A percentile compares a stretch with the other conserved stretches of the same genome.
These are phyloP conservation scores for Scrobipalpa costella DNA, from an alignment of 2,888 invertebrate genomes.

Conservation along the genomic window DNA sequence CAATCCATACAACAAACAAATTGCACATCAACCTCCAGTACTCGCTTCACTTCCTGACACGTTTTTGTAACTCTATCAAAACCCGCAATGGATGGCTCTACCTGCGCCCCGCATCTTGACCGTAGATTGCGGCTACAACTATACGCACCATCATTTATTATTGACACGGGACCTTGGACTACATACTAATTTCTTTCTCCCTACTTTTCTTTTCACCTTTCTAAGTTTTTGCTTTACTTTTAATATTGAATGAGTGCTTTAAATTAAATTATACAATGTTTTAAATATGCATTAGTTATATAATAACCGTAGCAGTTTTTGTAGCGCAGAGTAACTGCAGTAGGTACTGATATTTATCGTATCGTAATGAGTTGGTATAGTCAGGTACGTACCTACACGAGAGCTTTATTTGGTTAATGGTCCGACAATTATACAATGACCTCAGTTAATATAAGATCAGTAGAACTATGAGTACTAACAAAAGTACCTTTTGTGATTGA, in stretches of 20 bases:
- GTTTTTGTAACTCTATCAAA: too few species aligned
- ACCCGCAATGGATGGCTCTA: not conserved
- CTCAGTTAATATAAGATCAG: too few species aligned
- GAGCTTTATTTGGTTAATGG: too few species aligned
- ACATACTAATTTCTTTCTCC: conserved; percentile 59
- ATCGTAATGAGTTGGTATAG: too few species aligned
- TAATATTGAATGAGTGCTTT: not conserved
- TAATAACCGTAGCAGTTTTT: not conserved
- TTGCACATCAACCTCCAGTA: not conserved
- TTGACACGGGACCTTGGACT: conserved; percentile 71
- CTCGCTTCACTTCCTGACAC: not conserved
- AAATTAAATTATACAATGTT: not conserved
- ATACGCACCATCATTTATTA: conserved; percentile 71
- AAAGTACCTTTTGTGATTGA: too few species aligned
- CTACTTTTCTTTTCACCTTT: conserved; percentile 36
- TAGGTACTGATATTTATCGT: too few species aligned
- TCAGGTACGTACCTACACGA: too few species aligned
- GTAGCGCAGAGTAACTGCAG: not conserved
- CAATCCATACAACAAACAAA: conserved; percentile 39
- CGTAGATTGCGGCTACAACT: conserved; percentile 24
- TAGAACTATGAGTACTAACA: too few species aligned
- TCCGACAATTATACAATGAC: too few species aligned
- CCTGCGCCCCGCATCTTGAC: not conserved
- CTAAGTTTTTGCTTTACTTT: not conserved
- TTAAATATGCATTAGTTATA: not conserved